Evolutionary conservation across 2,888 invertebrate genomes (phyloP).

Genomic region (Pteria penguin): DNA sequence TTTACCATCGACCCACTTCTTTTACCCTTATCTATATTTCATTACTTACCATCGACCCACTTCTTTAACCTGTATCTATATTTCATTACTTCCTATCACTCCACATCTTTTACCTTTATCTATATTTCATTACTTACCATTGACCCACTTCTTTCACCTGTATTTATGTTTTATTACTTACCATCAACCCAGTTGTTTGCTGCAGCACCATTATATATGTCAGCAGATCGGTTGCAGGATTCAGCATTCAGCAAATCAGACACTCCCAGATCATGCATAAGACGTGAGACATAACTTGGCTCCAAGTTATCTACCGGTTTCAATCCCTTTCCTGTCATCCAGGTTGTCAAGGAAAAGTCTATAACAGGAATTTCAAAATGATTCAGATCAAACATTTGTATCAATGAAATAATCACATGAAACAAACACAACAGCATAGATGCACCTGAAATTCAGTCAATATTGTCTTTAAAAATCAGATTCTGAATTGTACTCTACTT

Average conservation of each 20-base stretch:
- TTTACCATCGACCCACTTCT: too few relatives aligned
- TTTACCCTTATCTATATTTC: too few relatives aligned
- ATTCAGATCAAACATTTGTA: too few relatives aligned
- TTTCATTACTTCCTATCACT: too few relatives aligned
- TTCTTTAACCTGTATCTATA: too few relatives aligned
- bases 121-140: not conserved
- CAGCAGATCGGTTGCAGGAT: not conserved
- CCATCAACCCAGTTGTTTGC: not conserved
- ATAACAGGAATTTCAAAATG: conserved; percentile 17
- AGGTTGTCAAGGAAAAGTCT: conserved; percentile 28
- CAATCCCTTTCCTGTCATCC: conserved; percentile 5
- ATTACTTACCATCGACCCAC: too few relatives aligned
- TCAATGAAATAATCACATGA: too few relatives aligned
- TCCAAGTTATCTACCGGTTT: not conserved
- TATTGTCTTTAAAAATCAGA: too few relatives aligned
- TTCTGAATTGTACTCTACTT: too few relatives aligned
- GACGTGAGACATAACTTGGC: not conserved
- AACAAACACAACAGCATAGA: too few relatives aligned
- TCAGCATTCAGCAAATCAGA: not conserved
- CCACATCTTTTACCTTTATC: too few relatives aligned
- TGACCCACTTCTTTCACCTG: conserved; percentile 13
- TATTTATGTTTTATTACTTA: not conserved
- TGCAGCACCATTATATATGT: not conserved
- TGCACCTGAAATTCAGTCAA: too few relatives aligned
- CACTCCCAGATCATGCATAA: conserved; percentile 28